Conservation (phyloP, 2,797 vertebrate genomes). For the Hybognathus amarus region DNA sequence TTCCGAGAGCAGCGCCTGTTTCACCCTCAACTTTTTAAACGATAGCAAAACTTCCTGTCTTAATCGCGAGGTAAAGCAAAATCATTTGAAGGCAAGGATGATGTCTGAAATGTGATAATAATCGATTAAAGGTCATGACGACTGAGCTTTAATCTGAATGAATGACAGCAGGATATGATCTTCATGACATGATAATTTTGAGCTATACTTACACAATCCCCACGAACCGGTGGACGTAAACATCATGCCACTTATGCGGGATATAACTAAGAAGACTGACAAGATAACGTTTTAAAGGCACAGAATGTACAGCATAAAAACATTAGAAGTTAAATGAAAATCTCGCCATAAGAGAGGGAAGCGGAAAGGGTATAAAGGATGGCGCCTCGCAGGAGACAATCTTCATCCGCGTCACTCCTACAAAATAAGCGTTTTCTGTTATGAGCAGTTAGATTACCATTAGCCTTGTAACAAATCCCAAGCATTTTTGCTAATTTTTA, state of each 20-base stretch:
- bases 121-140: not conserved
- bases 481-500: too few species aligned
- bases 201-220: constrained; percentile 78
- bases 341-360: constrained; percentile 24
- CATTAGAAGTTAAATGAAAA: constrained; percentile 55
- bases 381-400: constrained; percentile 54
- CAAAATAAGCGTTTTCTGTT: constrained; percentile 6
- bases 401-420: not conserved
- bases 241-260: constrained; percentile 64
- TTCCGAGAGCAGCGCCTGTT: not conserved
- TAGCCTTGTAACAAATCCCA: too few species aligned
- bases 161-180: constrained; percentile 69
- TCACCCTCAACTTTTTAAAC: not conserved
- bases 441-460: not conserved
- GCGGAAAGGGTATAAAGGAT: constrained; percentile 57
- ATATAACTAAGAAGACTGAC: not conserved
- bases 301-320: constrained; percentile 55
- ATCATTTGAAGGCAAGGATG: not conserved
- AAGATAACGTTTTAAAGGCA: constrained; percentile 7
- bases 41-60: not conserved
- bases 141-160: constrained; percentile 58
- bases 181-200: constrained; percentile 17
- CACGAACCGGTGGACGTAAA: constrained; percentile 80
- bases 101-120: not conserved
- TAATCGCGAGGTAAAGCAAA: not conserved